These are phyloP conservation scores for Drosophila funebris DNA, from an alignment of 1,140 invertebrate species.

Conservation along the genomic window DNA sequence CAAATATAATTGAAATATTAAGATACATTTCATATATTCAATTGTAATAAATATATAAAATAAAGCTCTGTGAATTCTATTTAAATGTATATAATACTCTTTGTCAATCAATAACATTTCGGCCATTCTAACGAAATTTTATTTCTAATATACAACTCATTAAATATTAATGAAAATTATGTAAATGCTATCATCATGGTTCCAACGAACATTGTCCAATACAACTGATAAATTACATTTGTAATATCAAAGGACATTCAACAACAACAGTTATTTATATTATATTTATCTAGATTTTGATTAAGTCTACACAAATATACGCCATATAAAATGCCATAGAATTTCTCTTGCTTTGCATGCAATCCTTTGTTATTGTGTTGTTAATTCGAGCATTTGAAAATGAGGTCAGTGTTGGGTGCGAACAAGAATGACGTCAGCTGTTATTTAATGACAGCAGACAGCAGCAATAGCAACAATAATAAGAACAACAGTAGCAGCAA, in stretches of 20 bases:
- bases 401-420: constrained; percentile 36
- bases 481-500: constrained; percentile 10
- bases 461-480: background rate
- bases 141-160: too few species aligned
- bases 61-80: too few species aligned
- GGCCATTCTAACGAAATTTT: too few species aligned
- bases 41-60: too few species aligned
- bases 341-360: background rate
- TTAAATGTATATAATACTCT: too few species aligned
- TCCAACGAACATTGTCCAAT: too few species aligned
- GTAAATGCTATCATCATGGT: too few species aligned
- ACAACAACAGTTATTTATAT: background rate
- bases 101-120: too few species aligned
- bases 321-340: background rate
- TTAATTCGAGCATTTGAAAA: constrained; percentile 9
- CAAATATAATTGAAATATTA: too few species aligned
- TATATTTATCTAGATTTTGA: background rate
- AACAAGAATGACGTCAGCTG: constrained; percentile 58
- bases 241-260: background rate
- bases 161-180: too few species aligned
- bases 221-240: too few species aligned
- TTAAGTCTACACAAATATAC: background rate
- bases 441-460: constrained; percentile 25
- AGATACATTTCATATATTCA: too few species aligned
- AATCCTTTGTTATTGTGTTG: background rate